Evolutionary conservation across 2,888 invertebrate genomes (phyloP).

Genomic region (Hirtodrosophila cameraria): DNA sequence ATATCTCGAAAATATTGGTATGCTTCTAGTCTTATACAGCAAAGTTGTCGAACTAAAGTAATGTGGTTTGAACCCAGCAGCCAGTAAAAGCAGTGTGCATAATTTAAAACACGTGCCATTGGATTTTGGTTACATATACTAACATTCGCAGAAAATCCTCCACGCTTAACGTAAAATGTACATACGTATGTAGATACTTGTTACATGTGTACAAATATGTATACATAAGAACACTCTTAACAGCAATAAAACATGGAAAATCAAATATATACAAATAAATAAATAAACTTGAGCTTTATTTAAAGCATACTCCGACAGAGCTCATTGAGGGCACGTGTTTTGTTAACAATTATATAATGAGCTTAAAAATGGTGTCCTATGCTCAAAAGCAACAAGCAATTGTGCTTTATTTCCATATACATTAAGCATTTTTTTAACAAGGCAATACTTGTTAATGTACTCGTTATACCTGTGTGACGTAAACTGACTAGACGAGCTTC

Average conservation of each 20-base stretch:
- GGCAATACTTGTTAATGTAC: not conserved
- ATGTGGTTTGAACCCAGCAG: not conserved
- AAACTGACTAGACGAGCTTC: not conserved
- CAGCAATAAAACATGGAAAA: slow-evolving; percentile 1
- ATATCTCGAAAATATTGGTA: not conserved
- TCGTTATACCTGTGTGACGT: slow-evolving; percentile 3
- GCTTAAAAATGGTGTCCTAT: slow-evolving; percentile 37
- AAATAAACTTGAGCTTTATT: slow-evolving; percentile 42
- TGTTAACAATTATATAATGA: slow-evolving; percentile 61
- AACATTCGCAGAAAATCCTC: too few relatives aligned
- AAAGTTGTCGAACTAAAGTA: not conserved
- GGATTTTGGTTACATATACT: slow-evolving; percentile 2
- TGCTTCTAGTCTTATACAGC: not conserved
- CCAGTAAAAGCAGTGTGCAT: not conserved
- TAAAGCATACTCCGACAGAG: slow-evolving; percentile 7
- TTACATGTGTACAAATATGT: not conserved
- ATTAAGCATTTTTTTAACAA: slow-evolving; percentile 1
- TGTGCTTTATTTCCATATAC: slow-evolving; percentile 4
- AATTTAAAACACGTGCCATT: slow-evolving; percentile 9
- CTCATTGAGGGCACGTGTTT: slow-evolving; percentile 55
- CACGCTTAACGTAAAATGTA: not conserved
- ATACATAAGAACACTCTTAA: not conserved
- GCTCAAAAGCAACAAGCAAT: slow-evolving; percentile 2
- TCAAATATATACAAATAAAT: slow-evolving; percentile 28
- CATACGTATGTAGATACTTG: not conserved